Base-by-base conservation (phyloP, 2,113 vertebrate species). In the Himantopus leucocephalus region DNA sequence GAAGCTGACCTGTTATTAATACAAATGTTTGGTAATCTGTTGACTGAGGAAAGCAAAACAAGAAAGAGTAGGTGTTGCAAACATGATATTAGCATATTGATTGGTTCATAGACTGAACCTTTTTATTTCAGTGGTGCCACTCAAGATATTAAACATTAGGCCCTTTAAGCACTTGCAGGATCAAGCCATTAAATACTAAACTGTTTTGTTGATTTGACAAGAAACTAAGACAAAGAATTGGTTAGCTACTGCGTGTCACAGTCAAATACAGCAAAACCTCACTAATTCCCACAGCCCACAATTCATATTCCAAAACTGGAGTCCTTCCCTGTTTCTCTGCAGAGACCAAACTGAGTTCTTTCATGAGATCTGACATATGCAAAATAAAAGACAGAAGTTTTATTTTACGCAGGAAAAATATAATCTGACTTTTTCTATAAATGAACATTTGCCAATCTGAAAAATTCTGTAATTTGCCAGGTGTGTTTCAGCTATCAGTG, bases 251-350 rank as follows among this genome's bases (percentile, higher is more conserved):
- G 68, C 58, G 67, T 70, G 34, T 77, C 74, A 94, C 63, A 78
- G 79, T 90, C 59, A 87, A 94, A 95, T 83, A 77, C n/a, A 96
- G 77, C 43, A 91, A 90, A 93, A 96, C 78, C 70, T 93, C 71
- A 88, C 79, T 91, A 95, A 97, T 94, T 95, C 87, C 88, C 94
- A 94, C 56, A 88, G 48, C 7, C 67, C 93, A 80, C 16, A 88
- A 88, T 63, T 88, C 70, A 43, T 77, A 55, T 66, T 83, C 47
- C 88, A 94, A 90, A 80, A 62, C 41, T 66, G 63, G 60, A 77
- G 15, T 52, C 37, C 52, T 77, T 78, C 64, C 84, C 63, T 78
- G 55, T 62, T 96, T 62, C 74, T 92, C 66, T 78, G 34, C 76
- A 82, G 39, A 82, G n/a, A 59, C 5, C 55, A 77, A 89, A 67